Evolutionary conservation across 2,797 vertebrate species (phyloP).

Genomic region (Neosalanx taihuensis): DNA sequence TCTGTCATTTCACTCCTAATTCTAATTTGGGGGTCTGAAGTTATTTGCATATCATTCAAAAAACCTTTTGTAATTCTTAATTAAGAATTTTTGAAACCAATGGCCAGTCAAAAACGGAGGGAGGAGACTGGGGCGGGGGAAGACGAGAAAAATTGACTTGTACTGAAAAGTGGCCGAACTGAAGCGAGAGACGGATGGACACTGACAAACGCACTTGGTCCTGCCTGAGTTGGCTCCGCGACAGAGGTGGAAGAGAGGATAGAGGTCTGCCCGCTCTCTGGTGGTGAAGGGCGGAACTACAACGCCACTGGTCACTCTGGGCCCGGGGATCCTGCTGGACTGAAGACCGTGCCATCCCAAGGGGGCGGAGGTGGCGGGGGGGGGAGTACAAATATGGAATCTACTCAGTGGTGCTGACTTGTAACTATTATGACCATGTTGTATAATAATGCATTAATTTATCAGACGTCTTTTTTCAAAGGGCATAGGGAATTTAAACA

Average conservation of each 20-base stretch:
- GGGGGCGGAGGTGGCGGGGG: not conserved
- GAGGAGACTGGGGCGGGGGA: constrained; percentile 8
- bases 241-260: constrained; percentile 20
- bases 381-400: too few species aligned
- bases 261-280: constrained; percentile 67
- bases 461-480: too few species aligned
- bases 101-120: constrained; percentile 2
- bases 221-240: not conserved
- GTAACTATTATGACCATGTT: not conserved
- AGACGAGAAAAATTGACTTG: constrained; percentile 17
- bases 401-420: not conserved
- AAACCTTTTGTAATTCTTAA: not conserved
- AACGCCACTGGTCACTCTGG: constrained; percentile 41
- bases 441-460: not conserved
- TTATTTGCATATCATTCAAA: constrained; percentile 1
- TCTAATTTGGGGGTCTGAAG: not conserved
- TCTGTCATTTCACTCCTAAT: not conserved
- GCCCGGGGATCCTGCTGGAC: constrained; percentile 80
- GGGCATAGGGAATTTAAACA: too few species aligned
- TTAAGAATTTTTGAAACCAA: not conserved
- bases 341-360: constrained; percentile 42
- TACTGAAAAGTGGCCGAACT: constrained; percentile 6
- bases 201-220: not conserved
- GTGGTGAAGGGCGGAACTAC: constrained; percentile 48
- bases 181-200: constrained; percentile 1